phyloP scores from a whole-genome alignment of 2,888 invertebrate species.

The Pyrocoelia pectoralis region DNA sequence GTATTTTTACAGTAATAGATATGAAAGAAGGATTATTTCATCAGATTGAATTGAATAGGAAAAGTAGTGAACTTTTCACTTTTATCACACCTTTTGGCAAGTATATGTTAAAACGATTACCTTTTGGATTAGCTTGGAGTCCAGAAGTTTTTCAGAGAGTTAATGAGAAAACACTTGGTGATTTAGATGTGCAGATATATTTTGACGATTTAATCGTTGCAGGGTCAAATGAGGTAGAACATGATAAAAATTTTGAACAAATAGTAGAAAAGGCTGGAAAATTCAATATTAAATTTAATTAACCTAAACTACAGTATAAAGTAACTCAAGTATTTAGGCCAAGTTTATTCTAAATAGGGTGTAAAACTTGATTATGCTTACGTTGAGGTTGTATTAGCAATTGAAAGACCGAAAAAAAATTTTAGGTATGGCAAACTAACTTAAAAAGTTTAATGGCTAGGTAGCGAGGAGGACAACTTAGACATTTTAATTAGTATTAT shows the following conservation, averaged over 20 bases:
- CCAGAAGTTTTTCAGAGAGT: conserved; percentile 49
- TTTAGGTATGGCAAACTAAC: no score
- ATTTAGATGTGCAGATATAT: conserved; percentile 48
- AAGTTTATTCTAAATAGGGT: conserved; percentile 33
- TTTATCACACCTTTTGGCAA: conserved; percentile 47
- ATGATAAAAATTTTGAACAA: conserved; percentile 40
- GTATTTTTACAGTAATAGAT: conserved; percentile 43
- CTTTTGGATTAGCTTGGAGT: conserved; percentile 27
- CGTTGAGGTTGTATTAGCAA: conserved; percentile 30
- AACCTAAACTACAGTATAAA: conserved; percentile 44
- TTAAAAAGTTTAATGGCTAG: no score
- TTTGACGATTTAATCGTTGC: conserved; percentile 45
- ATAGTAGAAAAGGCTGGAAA: conserved; percentile 41
- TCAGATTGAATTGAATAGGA: conserved; percentile 44
- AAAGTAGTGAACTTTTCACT: no score
- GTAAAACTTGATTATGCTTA: conserved; percentile 36
- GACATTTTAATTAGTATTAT: conserved; percentile 1
- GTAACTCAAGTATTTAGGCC: conserved; percentile 46
- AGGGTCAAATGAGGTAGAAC: conserved; percentile 32
- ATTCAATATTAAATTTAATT: conserved; percentile 48
- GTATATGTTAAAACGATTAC: conserved; percentile 35
- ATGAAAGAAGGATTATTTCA: conserved; percentile 49
- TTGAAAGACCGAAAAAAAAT: conserved; percentile 39
- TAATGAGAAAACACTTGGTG: conserved; percentile 49
- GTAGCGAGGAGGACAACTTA: neutral